A percentile compares a stretch with the other conserved stretches of the same genome.
Evolutionary conservation across 2,113 vertebrate genomes (phyloP).

Genomic region (Grallaria varia): DNA sequence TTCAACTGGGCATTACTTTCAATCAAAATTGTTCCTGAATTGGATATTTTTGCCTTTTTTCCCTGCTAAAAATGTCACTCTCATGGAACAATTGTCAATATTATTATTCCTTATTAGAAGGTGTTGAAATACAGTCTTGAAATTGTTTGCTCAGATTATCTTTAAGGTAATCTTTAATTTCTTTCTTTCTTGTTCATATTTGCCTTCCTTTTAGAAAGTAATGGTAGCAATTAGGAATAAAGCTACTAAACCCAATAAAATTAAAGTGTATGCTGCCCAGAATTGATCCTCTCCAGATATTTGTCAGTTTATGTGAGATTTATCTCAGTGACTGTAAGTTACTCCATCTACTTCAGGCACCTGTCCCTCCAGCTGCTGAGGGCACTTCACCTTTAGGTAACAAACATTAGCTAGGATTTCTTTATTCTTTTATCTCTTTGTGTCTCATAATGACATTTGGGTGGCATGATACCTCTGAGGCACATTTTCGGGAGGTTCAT

Average conservation of each 20-base stretch:
- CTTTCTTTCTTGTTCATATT: neutral
- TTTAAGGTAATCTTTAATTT: neutral
- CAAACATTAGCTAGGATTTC: neutral
- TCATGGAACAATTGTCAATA: neutral
- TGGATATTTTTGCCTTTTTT: rapidly evolving
- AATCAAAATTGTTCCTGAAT: neutral
- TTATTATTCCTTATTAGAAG: neutral
- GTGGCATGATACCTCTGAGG: neutral
- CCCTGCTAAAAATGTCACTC: neutral
- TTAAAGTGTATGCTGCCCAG: neutral
- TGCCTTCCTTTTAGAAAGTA: neutral
- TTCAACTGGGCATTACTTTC: neutral
- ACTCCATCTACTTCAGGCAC: neutral
- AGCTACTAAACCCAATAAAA: neutral
- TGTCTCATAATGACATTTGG: neutral
- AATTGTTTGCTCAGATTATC: neutral
- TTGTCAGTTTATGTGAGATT: neutral
- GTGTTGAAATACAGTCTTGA: neutral
- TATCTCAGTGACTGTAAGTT: neutral
- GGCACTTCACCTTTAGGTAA: neutral
- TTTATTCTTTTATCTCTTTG: neutral
- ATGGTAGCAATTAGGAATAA: neutral
- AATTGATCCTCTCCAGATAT: neutral
- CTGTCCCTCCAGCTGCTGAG: neutral
- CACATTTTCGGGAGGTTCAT: neutral